Evolutionary conservation across 2,113 vertebrate genomes (phyloP), one percentile per base, ranked within the genome.

Genomic region (Chaetodon auriga): DNA sequence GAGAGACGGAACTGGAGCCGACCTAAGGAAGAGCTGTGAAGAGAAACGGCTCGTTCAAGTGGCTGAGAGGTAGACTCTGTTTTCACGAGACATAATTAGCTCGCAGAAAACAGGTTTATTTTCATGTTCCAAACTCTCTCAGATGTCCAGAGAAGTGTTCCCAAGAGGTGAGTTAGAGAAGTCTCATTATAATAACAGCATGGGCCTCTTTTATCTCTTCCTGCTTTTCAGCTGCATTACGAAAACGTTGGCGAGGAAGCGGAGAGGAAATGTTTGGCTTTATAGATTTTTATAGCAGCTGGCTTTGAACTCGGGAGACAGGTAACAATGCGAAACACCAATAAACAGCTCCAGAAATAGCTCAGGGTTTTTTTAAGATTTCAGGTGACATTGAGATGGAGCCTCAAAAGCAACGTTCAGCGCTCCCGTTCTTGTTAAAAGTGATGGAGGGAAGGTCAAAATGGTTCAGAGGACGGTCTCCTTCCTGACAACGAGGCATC

Each of bases 21-120:
- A 68, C 68, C 18, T n/a, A 43, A 74, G 25, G 25, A 21, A 66
- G 60, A 82, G 71, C 36, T 14, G 55, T 0, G 1, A 23, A 58
- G 74, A 90, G 75, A 81, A 78, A 82, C 9, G 5, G 38, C 53
- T 55, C 10, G 36, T 86, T 79, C 58, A 51, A 61, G 71, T 60
- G 80, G 72, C 63, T 83, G 83, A 61, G 55, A 81, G 79, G 80
- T 45, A 70, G 62, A 64, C 25, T 36, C 62, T 61, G 78, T 73
- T 87, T 84, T 80, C 78, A 80, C 68, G 21, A 76, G 49, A 81
- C 46, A 58, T 81, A 78, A 84, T 89, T 84, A 86, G 73, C 69
- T 8, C 9, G 74, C 62, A 63, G 60, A 65, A 71, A 75, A 63
- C 19, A 1, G 81, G 75, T 72, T 78, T 71, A 64, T 81, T 76